phyloP scores from a whole-genome alignment of 2,888 invertebrate genomes.

The Melanotus villosus region DNA sequence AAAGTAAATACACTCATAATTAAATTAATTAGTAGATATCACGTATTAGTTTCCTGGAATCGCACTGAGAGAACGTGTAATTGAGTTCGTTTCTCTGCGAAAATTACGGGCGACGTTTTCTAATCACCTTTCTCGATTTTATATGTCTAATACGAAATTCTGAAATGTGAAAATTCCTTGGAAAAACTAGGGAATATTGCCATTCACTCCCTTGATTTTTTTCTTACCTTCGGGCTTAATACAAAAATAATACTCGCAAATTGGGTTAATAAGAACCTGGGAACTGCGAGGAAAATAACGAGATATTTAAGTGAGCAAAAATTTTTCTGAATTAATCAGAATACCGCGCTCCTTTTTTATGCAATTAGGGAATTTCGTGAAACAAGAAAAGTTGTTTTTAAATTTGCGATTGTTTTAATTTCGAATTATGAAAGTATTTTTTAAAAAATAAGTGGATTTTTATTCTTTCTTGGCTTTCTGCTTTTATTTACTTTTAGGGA shows the following conservation, averaged over 20 bases:
- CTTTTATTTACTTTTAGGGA: no score
- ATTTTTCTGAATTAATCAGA: slow-evolving; percentile 15
- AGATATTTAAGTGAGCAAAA: slow-evolving; percentile 18
- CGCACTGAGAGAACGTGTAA: not conserved
- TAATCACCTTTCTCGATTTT: not conserved
- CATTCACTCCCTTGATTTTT: not conserved
- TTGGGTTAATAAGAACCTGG: slow-evolving; percentile 23
- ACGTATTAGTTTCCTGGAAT: slow-evolving; percentile 25
- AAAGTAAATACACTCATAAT: slow-evolving; percentile 22
- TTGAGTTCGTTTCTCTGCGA: slow-evolving; percentile 19
- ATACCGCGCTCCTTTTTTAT: slow-evolving; percentile 2
- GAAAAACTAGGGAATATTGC: not conserved
- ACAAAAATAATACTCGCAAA: slow-evolving; percentile 22
- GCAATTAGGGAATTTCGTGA: slow-evolving; percentile 6
- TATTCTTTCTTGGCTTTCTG: no score
- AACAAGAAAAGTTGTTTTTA: not conserved
- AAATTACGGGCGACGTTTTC: slow-evolving; percentile 11
- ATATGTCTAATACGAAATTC: not conserved
- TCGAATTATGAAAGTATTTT: no score
- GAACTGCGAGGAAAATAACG: slow-evolving; percentile 2
- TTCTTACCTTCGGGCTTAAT: slow-evolving; percentile 12
- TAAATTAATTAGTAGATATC: slow-evolving; percentile 33
- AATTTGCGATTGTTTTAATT: not conserved
- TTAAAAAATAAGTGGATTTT: no score
- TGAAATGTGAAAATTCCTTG: not conserved